Evolutionary conservation across 2,888 invertebrate species (phyloP), one percentile per base, ranked within the genome.

Genomic region (Cheilosia pagana): DNA sequence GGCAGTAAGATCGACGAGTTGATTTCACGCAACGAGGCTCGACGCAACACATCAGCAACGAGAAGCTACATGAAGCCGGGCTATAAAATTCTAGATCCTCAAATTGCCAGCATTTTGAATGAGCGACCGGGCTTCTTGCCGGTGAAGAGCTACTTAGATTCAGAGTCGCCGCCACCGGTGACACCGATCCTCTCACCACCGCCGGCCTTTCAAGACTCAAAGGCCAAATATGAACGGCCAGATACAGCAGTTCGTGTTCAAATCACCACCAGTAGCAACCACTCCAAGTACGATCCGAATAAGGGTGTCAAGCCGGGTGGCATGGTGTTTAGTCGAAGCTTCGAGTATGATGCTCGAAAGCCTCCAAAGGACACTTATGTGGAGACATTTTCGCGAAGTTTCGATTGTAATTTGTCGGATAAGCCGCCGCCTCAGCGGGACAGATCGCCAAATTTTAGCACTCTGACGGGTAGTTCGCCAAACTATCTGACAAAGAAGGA

Each of bases 171-270:
- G 39, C 94, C 95, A 2, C 94, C 94, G n/a, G 92, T 94, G 14
- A 95, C 95, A 0, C 95, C 95, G 7, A 95, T 95, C 78, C 93
- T 95, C 57, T 95, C 95, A 16, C 95, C 95, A 10, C 95, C 95
- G 0, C 95, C 94, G 10, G 95, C 95, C 10, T 95, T 95, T 89
- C 95, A 95, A 89, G 95, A 95, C 87, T 91, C 92, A 87, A 91
- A 91, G 76, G 88, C 88, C 2, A 88, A 89, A 50, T 81, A 88
- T 3, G 88, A 89, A 12, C 88, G 89, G 25, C 87, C 87, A 16
- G 90, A 89, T 25, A 8, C 88, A 81, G 23, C 85, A 83, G 67
- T 87, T 78, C 25, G 82, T 70, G 45, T 88, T 31, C 72, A 43
- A 83, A 92, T 93, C 85, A 93, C 93, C 86, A 93, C 93, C 81